Base-by-base conservation (phyloP, 2,113 vertebrate species). In the Embiotoca jacksoni region DNA sequence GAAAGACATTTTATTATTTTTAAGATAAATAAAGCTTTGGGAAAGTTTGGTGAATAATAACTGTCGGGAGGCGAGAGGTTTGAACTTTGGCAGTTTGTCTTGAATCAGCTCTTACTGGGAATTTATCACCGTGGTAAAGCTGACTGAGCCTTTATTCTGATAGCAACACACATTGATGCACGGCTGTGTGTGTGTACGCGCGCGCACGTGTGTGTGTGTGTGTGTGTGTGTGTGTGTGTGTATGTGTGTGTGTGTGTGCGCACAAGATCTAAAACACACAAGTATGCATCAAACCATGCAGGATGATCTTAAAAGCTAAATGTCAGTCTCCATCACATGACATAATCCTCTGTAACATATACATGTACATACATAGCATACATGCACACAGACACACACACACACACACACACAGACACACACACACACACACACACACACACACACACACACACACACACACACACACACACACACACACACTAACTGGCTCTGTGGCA, bases 81-180 rank as follows among this genome's bases (percentile, higher is more conserved):
- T 78, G 46, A 74, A 72, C 52, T n/a, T 70, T 9, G 32, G 62
- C 50, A 8, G 47, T 11, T 33, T 35, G 10, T 78, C 75, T 80
- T 77, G 75, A 89, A 37, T 84, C 78, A 89, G 83, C 82, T 56
- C 47, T 69, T 64, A 41, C 30, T 76, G 55, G 9, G 30, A 74
- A 47, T 78, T 91, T 86, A 83, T 89, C 70, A 37, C n/a, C 2
- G 35, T 37, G 8, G n/a, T 81, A 41, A 85, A 76, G 52, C 44
- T 55, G 65, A 82, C 52, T 64, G 71, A 23, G 8, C 37, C 64
- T 76, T 61, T 7, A 31, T 61, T 64, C 47, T 61, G 72, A 82
- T 80, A 71, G 31, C 11, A 1, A 2, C 1, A 8, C 52, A 47
- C 39, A 58, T 47, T 57, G 39, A 41, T 11, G 23, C 58, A 64